Evolutionary conservation across 1,140 invertebrate genomes (phyloP), one percentile per base, ranked within the genome.

Genomic region (Mercenaria mercenaria): DNA sequence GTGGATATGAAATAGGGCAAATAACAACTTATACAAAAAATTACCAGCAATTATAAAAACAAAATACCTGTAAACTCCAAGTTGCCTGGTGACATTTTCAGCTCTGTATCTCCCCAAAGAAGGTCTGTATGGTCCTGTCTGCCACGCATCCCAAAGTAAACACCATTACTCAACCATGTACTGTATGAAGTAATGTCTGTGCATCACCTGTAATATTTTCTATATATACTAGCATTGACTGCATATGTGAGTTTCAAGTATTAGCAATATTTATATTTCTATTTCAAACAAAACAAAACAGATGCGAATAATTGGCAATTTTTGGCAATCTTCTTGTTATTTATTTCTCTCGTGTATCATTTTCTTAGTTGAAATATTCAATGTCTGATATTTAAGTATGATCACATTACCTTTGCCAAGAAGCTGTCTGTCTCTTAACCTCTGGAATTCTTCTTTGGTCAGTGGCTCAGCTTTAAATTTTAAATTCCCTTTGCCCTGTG

Each of bases 401-500:
- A 52, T 77, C 6, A 77, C 6, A 77, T 77, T 80, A 80, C 47
- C 77, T 80, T 80, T 80, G 77, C 47, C 77, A 80, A 80, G 52
- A 15, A 80, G 77, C n/a, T 80, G 50, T 80, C 41, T 76, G 72
- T 76, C 77, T 80, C 77, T 10, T 80, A 80, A 80, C 77, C 34
- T 43, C 18, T 80, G 77, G 77, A 80, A 80, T 80, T 80, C 77
- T 13, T 56, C 77, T 32, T 13, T 32, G n/a, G 77, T 56, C 77
- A 80, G 77, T 56, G 77, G 52, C 43, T 80, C 77, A 32, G 77
- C 77, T 32, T 80, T 56, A 80, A 29, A 80, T 32, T 80, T 80
- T 80, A 80, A 80, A 80, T 80, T 80, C 77, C 77, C 50, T 80
- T 80, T 80, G 77, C 52, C 77, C 52, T 56, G 43, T 80, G 77